Evolutionary conservation across 2,888 invertebrate species (phyloP), one percentile per base, ranked within the genome.

Genomic region (Drosophila kuntzei): DNA sequence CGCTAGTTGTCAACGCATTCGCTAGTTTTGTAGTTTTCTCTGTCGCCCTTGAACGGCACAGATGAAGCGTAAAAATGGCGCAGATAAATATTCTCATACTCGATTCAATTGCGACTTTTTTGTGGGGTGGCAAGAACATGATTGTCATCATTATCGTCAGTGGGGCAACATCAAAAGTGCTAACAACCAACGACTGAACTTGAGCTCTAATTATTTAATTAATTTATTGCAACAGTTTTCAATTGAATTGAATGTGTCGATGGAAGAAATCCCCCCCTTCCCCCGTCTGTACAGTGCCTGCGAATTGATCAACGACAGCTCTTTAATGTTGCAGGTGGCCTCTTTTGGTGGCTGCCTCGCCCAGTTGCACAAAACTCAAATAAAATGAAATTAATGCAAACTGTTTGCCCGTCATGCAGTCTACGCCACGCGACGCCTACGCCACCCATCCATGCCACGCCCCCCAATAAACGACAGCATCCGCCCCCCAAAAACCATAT

Each of bases 401-500:
- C 37, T 47, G 37, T 46, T 27, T 18, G 41, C 20, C 47, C 84
- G 85, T 88, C 85, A 88, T 84, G 86, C 85, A 86, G 85, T 86
- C 85, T 86, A 83, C 86, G 84, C 83, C 84, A 85, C 83, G 86
- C 88, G 84, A 86, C 84, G 87, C 82, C 85, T 54, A 81, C 85
- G 59, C 68, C 78, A 43, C 64, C 47, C 61, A 32, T 47, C 64
- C 58, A 20, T 22, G 58, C 68, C 83, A 67, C 65, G 66, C 65
- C 71, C 63, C 50, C 29, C 47, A 65, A 76, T 65, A 76, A 65
- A 59, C 41, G 54, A 20, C 32, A 34, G 22, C 41, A 25, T 8
- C 49, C 7, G 25, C 34, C 20, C 7, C 18, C 16, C 12, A 16
- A 12, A 12, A 25, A 12, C 25, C 39, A 25, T 12, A 55, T 77